Percentiles rank a stretch among this genome's conserved stretches.
These are phyloP conservation scores for Chaenogobius annularis DNA, from an alignment of 2,113 vertebrate species.

Conservation along the genomic window DNA sequence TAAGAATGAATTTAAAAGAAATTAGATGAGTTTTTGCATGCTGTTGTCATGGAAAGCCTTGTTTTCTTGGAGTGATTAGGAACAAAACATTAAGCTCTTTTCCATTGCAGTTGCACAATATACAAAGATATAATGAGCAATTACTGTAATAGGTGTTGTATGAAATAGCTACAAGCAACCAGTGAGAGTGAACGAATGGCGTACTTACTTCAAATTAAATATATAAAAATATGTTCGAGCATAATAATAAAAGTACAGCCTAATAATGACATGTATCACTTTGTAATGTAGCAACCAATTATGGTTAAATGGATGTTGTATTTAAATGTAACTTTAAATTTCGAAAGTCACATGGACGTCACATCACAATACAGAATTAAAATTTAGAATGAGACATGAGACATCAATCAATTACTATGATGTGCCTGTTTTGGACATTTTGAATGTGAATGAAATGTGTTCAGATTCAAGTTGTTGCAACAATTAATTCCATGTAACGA, in stretches of 20 bases:
- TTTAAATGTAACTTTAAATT: too few relatives aligned
- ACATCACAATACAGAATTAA: neutral
- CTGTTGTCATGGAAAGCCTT: constrained; percentile 11
- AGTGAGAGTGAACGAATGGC: neutral
- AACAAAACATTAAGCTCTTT: neutral
- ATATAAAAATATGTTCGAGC: too few relatives aligned
- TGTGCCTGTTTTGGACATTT: too few relatives aligned
- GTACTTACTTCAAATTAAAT: neutral
- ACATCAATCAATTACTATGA: neutral
- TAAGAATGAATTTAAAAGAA: neutral
- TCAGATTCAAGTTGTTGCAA: neutral
- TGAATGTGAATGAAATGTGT: too few relatives aligned
- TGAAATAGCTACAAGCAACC: constrained; percentile 1
- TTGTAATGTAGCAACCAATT: neutral
- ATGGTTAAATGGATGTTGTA: neutral
- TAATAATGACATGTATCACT: too few relatives aligned
- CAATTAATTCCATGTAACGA: neutral
- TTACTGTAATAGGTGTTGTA: constrained; percentile 12
- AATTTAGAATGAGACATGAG: neutral
- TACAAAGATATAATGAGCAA: constrained; percentile 25
- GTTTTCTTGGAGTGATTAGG: constrained; percentile 28
- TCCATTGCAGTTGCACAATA: constrained; percentile 13
- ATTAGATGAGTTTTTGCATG: neutral
- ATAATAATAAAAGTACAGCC: too few relatives aligned
- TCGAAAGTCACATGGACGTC: neutral